phyloP scores from a whole-genome alignment of 2,113 vertebrate genomes.

The Archocentrus centrarchus region DNA sequence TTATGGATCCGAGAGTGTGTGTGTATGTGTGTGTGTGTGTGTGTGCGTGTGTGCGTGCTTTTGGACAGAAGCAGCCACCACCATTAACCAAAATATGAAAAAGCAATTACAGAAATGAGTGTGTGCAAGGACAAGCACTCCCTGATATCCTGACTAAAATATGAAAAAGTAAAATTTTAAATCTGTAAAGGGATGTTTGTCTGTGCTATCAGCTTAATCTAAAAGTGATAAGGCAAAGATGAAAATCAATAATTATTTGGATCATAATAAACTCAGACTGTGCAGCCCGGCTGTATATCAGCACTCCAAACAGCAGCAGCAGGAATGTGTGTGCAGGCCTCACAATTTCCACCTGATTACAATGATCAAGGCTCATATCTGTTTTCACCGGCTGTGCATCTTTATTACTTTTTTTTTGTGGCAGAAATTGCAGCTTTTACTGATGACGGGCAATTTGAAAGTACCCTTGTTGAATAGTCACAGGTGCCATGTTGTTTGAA shows the following conservation, averaged over 20 bases:
- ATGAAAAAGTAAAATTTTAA: constrained; percentile 26
- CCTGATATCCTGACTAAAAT: constrained; percentile 34
- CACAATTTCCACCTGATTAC: constrained; percentile 54
- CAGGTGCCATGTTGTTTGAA: constrained; percentile 66
- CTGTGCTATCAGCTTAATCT: constrained; percentile 37
- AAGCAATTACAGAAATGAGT: constrained; percentile 68
- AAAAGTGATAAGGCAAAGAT: constrained; percentile 54
- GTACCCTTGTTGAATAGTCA: constrained; percentile 77
- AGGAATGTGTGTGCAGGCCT: constrained; percentile 30
- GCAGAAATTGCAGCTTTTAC: constrained; percentile 84
- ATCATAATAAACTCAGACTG: constrained; percentile 39
- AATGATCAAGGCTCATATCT: constrained; percentile 35
- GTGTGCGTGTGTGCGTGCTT: not conserved
- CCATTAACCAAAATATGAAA: constrained; percentile 62
- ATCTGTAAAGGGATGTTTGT: constrained; percentile 24
- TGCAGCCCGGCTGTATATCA: not conserved
- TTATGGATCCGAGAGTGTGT: constrained; percentile 50
- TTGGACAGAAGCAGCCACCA: constrained; percentile 19
- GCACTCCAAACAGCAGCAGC: constrained; percentile 6
- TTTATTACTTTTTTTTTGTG: constrained; percentile 85
- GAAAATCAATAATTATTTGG: constrained; percentile 61
- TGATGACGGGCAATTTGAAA: constrained; percentile 81
- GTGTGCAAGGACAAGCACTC: constrained; percentile 26
- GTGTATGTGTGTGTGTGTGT: constrained; percentile 6
- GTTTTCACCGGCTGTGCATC: constrained; percentile 55